Evolutionary conservation across 1,140 invertebrate genomes (phyloP).

Genomic region (Mya arenaria): DNA sequence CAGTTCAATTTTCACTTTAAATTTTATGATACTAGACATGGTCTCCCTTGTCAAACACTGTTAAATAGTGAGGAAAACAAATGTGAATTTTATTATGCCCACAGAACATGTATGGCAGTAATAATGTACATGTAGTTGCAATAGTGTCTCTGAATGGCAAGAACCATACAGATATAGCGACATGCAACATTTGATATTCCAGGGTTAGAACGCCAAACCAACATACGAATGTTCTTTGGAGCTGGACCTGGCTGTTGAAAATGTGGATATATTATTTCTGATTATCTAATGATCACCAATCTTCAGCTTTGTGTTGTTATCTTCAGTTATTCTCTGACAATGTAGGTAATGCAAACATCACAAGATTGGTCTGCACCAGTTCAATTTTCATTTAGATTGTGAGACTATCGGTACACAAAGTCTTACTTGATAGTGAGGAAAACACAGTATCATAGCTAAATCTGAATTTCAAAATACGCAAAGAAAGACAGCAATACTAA

Average conservation of each 20-base stretch:
- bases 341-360: slow-evolving; percentile 41
- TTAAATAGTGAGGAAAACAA: no score
- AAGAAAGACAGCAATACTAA: not conserved
- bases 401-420: no score
- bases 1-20: not conserved
- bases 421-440: no score
- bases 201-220: slow-evolving; percentile 42
- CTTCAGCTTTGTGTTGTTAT: slow-evolving; percentile 7
- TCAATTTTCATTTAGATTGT: not conserved
- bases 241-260: slow-evolving; percentile 39
- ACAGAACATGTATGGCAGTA: not conserved
- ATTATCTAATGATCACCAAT: not conserved
- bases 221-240: slow-evolving; percentile 4
- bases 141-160: not conserved
- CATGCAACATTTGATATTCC: slow-evolving; percentile 22
- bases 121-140: not conserved
- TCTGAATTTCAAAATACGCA: not conserved
- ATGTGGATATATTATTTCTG: not conserved
- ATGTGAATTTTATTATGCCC: not conserved
- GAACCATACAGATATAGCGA: not conserved
- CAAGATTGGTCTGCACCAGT: not conserved
- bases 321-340: slow-evolving; percentile 2
- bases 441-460: no score
- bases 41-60: no score
- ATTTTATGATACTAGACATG: no score